These are phyloP conservation scores for Trichopria drosophilae DNA, from an alignment of 2,888 invertebrate species.

Conservation along the genomic window DNA sequence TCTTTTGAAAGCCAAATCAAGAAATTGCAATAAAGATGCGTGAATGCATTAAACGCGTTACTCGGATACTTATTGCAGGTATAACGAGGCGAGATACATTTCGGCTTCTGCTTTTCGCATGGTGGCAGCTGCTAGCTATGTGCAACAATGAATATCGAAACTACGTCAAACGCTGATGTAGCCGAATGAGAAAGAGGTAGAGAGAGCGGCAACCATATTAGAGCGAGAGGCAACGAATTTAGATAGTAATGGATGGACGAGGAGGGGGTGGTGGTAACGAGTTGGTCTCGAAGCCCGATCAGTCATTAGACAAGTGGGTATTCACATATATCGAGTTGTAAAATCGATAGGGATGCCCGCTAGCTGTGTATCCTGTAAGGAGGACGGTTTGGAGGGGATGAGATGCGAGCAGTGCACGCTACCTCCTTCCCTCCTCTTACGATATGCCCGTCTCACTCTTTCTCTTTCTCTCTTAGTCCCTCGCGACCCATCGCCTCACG, in stretches of 20 bases:
- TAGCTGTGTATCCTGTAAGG: conserved; percentile 57
- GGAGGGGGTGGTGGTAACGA: conserved; percentile 42
- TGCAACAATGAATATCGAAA: conserved; percentile 2
- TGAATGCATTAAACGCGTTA: not conserved
- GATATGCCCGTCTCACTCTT: conserved; percentile 31
- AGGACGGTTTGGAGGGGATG: conserved; percentile 47
- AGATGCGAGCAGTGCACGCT: conserved; percentile 46
- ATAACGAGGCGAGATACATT: conserved; percentile 53
- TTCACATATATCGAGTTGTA: conserved; percentile 59
- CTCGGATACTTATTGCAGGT: conserved; percentile 26
- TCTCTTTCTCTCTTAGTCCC: conserved; percentile 27
- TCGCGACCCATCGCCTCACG: conserved; percentile 23
- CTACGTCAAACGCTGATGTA: conserved; percentile 6
- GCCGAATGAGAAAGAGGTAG: conserved; percentile 5
- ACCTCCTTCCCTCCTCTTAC: conserved; percentile 39
- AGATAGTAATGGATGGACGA: conserved; percentile 28
- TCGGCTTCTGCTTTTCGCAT: conserved; percentile 33
- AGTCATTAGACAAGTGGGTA: conserved; percentile 60
- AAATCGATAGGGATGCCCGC: conserved; percentile 60
- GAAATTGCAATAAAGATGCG: not conserved
- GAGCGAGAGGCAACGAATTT: conserved; percentile 14
- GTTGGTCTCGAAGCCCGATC: conserved; percentile 57
- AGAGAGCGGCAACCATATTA: conserved; percentile 16
- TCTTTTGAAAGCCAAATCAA: too few relatives aligned
- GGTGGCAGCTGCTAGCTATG: not conserved